phyloP scores from a whole-genome alignment of 2,113 vertebrate genomes.

The Aegotheles bennettii region DNA sequence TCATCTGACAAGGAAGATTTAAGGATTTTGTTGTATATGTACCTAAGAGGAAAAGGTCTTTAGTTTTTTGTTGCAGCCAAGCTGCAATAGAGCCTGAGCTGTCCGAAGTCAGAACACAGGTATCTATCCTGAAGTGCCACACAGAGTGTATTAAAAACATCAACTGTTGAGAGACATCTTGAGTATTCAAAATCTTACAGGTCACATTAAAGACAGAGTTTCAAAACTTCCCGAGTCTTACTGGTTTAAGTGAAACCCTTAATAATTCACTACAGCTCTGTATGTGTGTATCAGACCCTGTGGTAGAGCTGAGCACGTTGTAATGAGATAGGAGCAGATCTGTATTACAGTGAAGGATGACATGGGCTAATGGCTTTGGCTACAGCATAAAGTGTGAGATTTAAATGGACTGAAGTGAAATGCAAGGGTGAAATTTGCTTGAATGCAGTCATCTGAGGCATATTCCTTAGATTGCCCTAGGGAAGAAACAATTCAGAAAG shows the following conservation, averaged over 20 bases:
- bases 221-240: not conserved
- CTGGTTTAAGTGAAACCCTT: slow-evolving; percentile 7
- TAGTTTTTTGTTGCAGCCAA: slow-evolving; percentile 15
- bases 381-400: slow-evolving; percentile 9
- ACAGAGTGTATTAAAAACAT: not conserved
- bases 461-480: not conserved
- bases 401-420: slow-evolving; percentile 42
- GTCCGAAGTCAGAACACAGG: not conserved
- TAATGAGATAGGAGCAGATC: slow-evolving; percentile 24
- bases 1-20: slow-evolving; percentile 46
- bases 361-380: slow-evolving; percentile 30
- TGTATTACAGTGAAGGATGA: not conserved
- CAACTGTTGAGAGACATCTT: not conserved
- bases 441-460: not conserved
- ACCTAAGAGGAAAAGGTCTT: slow-evolving; percentile 27
- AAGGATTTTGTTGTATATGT: slow-evolving; percentile 50
- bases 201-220: not conserved
- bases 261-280: not conserved
- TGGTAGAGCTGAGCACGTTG: not conserved
- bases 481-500: not conserved
- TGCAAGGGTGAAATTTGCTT: not conserved
- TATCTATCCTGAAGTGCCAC: not conserved
- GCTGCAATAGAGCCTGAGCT: not conserved
- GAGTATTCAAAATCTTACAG: not conserved
- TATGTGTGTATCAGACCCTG: not conserved